Evolutionary conservation across 2,888 invertebrate species (phyloP).

Genomic region (Nephrocerus scutellatus): DNA sequence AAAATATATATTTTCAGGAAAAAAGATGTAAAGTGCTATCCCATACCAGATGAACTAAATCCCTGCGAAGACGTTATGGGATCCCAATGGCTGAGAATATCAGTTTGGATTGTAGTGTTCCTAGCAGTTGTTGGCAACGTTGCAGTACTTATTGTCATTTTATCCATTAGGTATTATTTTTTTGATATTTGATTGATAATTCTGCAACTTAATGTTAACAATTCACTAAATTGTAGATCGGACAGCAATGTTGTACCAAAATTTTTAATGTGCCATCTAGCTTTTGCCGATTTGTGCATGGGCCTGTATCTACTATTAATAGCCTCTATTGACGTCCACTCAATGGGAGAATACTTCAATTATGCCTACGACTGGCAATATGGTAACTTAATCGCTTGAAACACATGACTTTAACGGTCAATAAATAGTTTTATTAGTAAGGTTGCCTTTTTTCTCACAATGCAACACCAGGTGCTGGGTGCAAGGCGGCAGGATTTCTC

Average conservation of each 20-base stretch:
- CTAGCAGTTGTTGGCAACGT: slow-evolving; percentile 77
- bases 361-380: slow-evolving; percentile 87
- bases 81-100: slow-evolving; percentile 65
- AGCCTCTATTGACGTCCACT: slow-evolving; percentile 75
- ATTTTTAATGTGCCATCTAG: slow-evolving; percentile 74
- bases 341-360: slow-evolving; percentile 81
- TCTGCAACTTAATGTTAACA: background rate
- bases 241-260: slow-evolving; percentile 57
- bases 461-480: slow-evolving; percentile 58
- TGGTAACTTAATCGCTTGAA: slow-evolving; percentile 47
- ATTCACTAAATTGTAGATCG: slow-evolving; percentile 40
- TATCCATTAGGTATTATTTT: slow-evolving; percentile 50
- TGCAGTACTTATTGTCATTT: slow-evolving; percentile 70
- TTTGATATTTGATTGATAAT: background rate
- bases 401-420: background rate
- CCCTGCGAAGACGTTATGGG: slow-evolving; percentile 90
- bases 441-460: slow-evolving; percentile 1
- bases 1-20: slow-evolving; percentile 33
- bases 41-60: slow-evolving; percentile 72
- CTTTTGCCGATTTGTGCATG: slow-evolving; percentile 82
- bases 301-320: slow-evolving; percentile 76
- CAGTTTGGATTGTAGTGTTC: slow-evolving; percentile 81
- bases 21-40: slow-evolving; percentile 59
- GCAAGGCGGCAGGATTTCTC: slow-evolving; percentile 79
- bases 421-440: background rate